A percentile compares a stretch with the other conserved stretches of the same genome.
These are phyloP conservation scores for Cryptotermes secundus DNA, from an alignment of 1,140 invertebrate species.

Conservation along the genomic window DNA sequence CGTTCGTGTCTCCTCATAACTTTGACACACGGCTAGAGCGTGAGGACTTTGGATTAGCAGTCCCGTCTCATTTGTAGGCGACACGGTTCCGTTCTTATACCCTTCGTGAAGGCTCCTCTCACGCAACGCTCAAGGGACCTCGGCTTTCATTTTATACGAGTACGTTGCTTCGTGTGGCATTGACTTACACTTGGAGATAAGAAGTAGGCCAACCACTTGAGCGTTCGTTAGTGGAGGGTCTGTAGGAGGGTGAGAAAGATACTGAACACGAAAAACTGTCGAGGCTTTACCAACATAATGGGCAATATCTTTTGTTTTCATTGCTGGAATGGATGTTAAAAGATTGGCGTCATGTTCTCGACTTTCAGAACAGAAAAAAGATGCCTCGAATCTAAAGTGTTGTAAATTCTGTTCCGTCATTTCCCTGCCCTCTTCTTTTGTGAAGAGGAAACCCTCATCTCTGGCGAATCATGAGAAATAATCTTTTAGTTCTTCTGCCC, in stretches of 20 bases:
- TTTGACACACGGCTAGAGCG: no score
- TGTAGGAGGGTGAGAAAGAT: no score
- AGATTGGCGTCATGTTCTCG: not conserved
- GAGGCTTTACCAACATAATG: not conserved
- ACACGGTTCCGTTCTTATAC: not conserved
- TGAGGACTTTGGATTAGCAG: not conserved
- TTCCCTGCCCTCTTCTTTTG: not conserved
- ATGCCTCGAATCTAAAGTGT: not conserved
- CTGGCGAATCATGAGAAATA: not conserved
- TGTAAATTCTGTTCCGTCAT: conserved; percentile 5
- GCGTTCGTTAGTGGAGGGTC: no score
- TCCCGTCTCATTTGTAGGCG: not conserved
- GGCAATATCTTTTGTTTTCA: conserved; percentile 8
- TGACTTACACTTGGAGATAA: no score
- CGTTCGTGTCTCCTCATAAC: no score
- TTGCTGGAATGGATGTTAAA: conserved; percentile 6
- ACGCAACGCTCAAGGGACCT: not conserved
- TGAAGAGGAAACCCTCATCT: not conserved
- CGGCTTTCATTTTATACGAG: not conserved
- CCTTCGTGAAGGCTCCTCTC: not conserved
- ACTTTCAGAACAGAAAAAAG: not conserved
- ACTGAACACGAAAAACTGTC: not conserved
- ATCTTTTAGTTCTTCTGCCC: not conserved
- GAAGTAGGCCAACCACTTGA: no score
- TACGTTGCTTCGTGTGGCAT: not conserved